Conservation (phyloP, 1,140 invertebrate genomes). For the Aphelinus atriplicis region DNA sequence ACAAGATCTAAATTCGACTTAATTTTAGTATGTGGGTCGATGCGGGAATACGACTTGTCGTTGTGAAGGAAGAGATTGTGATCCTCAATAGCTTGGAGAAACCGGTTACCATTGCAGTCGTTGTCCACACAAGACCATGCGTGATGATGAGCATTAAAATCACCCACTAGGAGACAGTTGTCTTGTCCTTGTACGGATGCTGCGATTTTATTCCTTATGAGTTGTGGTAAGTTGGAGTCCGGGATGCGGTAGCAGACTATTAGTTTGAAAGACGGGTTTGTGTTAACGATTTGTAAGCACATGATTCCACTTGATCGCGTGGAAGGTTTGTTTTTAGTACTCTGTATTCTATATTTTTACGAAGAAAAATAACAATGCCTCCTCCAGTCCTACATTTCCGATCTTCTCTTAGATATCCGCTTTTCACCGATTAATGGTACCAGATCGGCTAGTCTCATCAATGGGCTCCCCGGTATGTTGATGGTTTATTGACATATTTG, state of each 20-base stretch:
- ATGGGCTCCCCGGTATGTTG: no score
- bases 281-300: slow-evolving; percentile 20
- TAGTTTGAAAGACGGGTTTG: background rate
- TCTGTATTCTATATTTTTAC: background rate
- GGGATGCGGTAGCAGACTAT: slow-evolving; percentile 3
- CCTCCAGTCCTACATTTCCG: no score
- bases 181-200: background rate
- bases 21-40: no score
- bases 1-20: slow-evolving; percentile 29
- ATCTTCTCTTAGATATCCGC: no score
- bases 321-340: background rate
- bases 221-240: background rate
- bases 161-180: background rate
- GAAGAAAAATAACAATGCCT: no score
- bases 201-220: background rate
- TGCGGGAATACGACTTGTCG: no score
- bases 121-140: background rate
- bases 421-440: no score
- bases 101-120: background rate
- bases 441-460: no score
- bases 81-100: background rate
- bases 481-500: no score
- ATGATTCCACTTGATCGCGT: background rate
- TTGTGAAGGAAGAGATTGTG: no score
- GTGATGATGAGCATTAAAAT: no score